A percentile compares a stretch with the other conserved stretches of the same genome.
Conservation (phyloP, 2,113 vertebrate species). For the Beaufortia kweichowensis region DNA sequence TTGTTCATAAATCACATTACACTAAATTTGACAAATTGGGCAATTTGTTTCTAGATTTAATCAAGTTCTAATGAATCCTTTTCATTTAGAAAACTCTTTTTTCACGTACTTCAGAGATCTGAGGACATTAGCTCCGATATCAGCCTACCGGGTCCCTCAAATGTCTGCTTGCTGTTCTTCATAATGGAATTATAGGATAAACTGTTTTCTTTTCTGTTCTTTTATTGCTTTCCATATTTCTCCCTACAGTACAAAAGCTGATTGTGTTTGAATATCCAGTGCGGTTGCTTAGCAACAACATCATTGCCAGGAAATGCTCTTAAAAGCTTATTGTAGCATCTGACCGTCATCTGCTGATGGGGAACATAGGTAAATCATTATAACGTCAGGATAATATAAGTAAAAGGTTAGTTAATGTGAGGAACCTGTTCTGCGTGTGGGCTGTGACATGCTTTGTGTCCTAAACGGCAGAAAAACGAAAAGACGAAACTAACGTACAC, state of each 20-base stretch:
- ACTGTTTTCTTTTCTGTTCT: background rate
- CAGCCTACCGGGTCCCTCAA: background rate
- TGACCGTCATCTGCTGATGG: constrained; percentile 37
- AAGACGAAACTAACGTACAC: background rate
- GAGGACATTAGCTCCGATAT: constrained; percentile 5
- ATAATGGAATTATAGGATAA: constrained; percentile 22
- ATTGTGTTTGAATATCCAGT: constrained; percentile 35
- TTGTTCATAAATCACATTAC: background rate
- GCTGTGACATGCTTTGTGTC: constrained; percentile 17
- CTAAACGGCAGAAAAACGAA: background rate
- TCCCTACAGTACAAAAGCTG: constrained; percentile 23
- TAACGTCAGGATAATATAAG: background rate
- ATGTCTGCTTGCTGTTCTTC: constrained; percentile 19
- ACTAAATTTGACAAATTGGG: background rate
- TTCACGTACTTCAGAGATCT: background rate
- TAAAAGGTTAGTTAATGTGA: constrained; percentile 12
- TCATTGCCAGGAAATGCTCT: constrained; percentile 38
- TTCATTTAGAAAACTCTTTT: background rate
- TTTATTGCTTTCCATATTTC: constrained; percentile 26
- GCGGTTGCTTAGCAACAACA: constrained; percentile 38
- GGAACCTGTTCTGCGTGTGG: background rate
- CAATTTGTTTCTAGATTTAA: background rate
- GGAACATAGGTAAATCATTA: background rate
- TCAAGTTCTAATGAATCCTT: background rate
- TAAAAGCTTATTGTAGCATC: constrained; percentile 37